Conservation (phyloP, 2,113 vertebrate species). For the Panthera leo region DNA sequence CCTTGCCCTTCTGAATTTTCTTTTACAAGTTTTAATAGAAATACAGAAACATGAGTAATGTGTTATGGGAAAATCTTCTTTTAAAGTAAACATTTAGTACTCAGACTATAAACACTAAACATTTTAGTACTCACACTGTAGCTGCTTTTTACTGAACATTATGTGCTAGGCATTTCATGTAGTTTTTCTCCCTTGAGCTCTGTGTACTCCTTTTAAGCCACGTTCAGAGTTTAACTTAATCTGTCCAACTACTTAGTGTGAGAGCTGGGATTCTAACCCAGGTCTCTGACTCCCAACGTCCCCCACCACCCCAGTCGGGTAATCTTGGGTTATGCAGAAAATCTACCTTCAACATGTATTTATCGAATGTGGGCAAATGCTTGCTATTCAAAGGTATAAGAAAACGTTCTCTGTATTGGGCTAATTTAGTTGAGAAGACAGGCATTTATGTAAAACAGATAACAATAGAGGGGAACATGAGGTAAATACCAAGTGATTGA, state of each 20-base stretch:
- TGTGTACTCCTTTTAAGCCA: not conserved
- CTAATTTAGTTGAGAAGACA: conserved; percentile 27
- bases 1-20: not conserved
- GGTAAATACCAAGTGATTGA: not conserved
- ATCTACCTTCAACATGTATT: not conserved
- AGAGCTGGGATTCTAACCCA: not conserved
- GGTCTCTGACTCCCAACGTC: not conserved
- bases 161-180: not conserved
- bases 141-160: not conserved
- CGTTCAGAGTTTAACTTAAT: conserved; percentile 28
- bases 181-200: not conserved
- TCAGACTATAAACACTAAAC: not conserved
- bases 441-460: conserved; percentile 4
- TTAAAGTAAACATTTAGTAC: conserved; percentile 36
- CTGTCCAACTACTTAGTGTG: not conserved
- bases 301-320: not conserved
- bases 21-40: conserved; percentile 40
- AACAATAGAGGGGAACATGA: not conserved
- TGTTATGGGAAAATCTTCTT: conserved; percentile 11
- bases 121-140: not conserved
- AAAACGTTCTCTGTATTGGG: not conserved
- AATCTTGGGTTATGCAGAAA: not conserved
- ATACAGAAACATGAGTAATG: not conserved
- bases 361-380: not conserved
- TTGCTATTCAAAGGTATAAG: not conserved